A percentile compares a stretch with the other conserved stretches of the same genome.
These are phyloP conservation scores for Notechis scutatus DNA, from an alignment of 2,113 vertebrate genomes.

Conservation along the genomic window DNA sequence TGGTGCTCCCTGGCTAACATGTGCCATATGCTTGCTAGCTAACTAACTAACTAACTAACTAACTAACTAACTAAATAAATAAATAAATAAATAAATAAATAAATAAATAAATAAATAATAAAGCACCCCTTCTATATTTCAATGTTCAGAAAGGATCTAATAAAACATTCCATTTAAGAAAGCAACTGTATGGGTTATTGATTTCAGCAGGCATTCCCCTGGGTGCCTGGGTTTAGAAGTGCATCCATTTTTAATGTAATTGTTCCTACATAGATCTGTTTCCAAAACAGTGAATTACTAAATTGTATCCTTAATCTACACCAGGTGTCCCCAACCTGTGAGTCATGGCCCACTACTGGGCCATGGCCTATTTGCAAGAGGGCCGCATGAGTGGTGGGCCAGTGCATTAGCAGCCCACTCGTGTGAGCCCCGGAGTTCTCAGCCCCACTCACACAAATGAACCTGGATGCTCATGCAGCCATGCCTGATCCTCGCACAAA, in stretches of 20 bases:
- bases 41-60: accelerated
- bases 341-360: not conserved
- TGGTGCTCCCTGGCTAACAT: too few species aligned
- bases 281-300: not conserved
- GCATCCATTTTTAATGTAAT: not conserved
- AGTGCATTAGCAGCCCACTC: not conserved
- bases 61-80: too few species aligned
- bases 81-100: too few species aligned
- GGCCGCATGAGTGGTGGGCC: too few species aligned
- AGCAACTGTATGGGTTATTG: not conserved
- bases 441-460: not conserved
- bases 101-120: too few species aligned
- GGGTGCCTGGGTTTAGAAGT: not conserved
- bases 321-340: not conserved
- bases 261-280: not conserved
- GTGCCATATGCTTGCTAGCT: too few species aligned
- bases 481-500: not conserved
- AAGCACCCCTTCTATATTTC: not conserved
- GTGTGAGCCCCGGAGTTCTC: too few species aligned
- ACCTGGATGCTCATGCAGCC: too few species aligned
- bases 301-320: not conserved
- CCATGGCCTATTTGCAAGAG: too few species aligned
- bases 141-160: not conserved
- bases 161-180: not conserved
- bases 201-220: not conserved